A percentile compares a stretch with the other conserved stretches of the same genome.
Evolutionary conservation across 2,888 invertebrate species (phyloP).

Genomic region (Drosophila peninsularis): DNA sequence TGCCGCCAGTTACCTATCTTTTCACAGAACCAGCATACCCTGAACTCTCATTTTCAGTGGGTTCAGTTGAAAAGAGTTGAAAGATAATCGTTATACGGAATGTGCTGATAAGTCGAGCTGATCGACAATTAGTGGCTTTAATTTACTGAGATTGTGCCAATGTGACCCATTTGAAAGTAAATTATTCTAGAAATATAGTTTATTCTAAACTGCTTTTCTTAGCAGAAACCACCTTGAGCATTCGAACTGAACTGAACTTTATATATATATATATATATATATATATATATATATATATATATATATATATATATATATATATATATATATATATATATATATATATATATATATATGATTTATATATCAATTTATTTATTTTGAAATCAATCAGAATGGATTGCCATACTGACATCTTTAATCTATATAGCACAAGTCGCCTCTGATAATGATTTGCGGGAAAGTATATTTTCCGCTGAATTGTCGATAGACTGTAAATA

Average conservation of each 20-base stretch:
- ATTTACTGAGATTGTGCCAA: neutral
- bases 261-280: neutral
- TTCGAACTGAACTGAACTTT: too few relatives aligned
- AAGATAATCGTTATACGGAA: constrained; percentile 2
- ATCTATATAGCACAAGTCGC: constrained; percentile 8
- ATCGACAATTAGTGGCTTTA: neutral
- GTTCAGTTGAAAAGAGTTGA: neutral
- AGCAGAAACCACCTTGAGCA: neutral
- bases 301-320: neutral
- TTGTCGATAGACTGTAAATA: constrained; percentile 17
- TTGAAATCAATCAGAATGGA: constrained; percentile 13
- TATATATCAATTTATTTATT: neutral
- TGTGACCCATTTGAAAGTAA: neutral
- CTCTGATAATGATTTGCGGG: constrained; percentile 18
- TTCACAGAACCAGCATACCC: neutral
- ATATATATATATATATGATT: neutral
- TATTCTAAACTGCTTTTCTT: neutral
- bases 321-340: neutral
- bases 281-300: neutral
- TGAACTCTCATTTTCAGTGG: neutral
- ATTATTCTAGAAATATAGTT: neutral
- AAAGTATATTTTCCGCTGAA: constrained; percentile 10
- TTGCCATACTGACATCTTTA: constrained; percentile 13
- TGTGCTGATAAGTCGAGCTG: neutral
- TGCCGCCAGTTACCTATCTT: neutral